Evolutionary conservation across 2,113 vertebrate genomes (phyloP), one percentile per base, ranked within the genome.

Genomic region (Danionella cerebrum): DNA sequence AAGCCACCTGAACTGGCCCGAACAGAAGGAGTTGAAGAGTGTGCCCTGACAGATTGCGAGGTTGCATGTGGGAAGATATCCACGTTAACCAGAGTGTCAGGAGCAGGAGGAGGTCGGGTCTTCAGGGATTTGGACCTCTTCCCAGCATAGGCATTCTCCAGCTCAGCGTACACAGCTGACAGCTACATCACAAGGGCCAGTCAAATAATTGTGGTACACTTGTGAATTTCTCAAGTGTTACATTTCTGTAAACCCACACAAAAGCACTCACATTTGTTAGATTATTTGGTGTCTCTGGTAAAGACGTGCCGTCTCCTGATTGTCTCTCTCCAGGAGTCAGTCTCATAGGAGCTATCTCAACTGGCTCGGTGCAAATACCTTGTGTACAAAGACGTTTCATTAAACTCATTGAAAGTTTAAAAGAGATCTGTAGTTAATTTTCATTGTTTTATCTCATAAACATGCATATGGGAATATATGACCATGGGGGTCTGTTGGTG

Each of bases 251-350:
- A 60, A 31, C 27, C 21, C 6, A 60, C 16, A 19, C n/a, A 31
- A 25, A 33, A 81, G 27, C 13, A 12, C 69, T 67, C 42, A 78
- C 76, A 41, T 78, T 78, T 31, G 76, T 93, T 60, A 97, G 93
- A 79, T 98, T 97, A 73, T 97, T 82, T 86, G 96, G 88, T 0
- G 94, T 97, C 85, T 98, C 95, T 0, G 96, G 96, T 24, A 98
- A 90, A 59, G 96, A 98, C 0, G 95, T 98, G 65, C 96, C 96
- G 0, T 98, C 96, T 0, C 96, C 96, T 3, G 96, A 95, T 81
- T 98, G 96, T 48, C 96, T 90, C 82, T 98, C 96, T 36, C 94
- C 96, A 1, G 95, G 89, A 54, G 91, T 88, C 77, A 95, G 83
- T 73, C 92, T 88, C 76, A 92, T 89, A 36, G 64, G 29, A 0